Evolutionary conservation across 1,140 invertebrate species (phyloP), one percentile per base, ranked within the genome.

Genomic region (Pinna nobilis): DNA sequence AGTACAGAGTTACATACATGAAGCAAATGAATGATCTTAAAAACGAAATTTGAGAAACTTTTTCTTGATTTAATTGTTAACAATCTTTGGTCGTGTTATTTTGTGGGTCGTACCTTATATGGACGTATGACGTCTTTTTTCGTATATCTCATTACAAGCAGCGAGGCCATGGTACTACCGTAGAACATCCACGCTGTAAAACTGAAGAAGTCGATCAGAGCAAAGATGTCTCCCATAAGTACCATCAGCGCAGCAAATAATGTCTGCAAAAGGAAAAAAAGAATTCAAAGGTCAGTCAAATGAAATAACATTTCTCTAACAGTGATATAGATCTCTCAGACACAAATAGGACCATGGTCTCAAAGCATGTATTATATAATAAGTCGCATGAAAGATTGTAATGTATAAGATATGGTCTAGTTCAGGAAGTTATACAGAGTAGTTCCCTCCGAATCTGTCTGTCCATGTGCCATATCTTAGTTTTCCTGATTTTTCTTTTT

Each of bases 71-170:
- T n/a, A 49, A 32, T 28, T 23, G 18, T 7, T 6, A 3, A 30
- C 49, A n/a, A n/a, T 32, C 30, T 18, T 63, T 15, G n/a, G 5
- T 2, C 39, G 4, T 32, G 28, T 11, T 30, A 35, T 50, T 18
- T 25, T n/a, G 13, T 6, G 25, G 28, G 47, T 23, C 66, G 57
- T 88, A 93, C 95, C 83, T 92, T 93, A 77, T 95, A 96, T 0
- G 95, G 95, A 67, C 95, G 90, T 0, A 89, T 91, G 37, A 91
- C 91, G 64, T 95, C 84, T 11, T 92, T 91, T 78, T 92, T 93
- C 0, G 93, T 95, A 67, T 89, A 92, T 69, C 95, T 87, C 78
- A 97, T 88, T 4, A 95, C 90, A 5, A 97, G 82, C 0, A 97
- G 88, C 0, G 95, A 93, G 0, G 94, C 87, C 92, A 96, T 94